Percentiles rank a stretch among this genome's conserved stretches.
phyloP scores from a whole-genome alignment of 2,888 invertebrate species.

The Drosophila pseudotakahashii region DNA sequence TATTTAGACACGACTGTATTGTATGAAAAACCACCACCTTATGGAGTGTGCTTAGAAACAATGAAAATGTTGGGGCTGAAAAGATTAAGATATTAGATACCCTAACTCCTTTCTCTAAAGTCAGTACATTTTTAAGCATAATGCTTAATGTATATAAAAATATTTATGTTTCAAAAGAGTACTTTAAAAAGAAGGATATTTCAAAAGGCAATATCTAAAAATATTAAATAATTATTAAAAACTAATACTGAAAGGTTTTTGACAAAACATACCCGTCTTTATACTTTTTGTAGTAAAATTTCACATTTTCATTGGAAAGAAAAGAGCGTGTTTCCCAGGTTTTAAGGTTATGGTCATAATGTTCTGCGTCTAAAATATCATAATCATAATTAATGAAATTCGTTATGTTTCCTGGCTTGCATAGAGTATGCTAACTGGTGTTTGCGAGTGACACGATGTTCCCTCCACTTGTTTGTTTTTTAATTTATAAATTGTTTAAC shows the following conservation, averaged over 20 bases:
- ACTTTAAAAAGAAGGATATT: too few relatives aligned
- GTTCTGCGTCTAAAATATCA: background rate
- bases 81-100: background rate
- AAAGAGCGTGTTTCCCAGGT: background rate
- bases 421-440: constrained; percentile 4
- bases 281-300: too few relatives aligned
- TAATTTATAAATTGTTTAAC: constrained; percentile 72
- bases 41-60: background rate
- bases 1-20: too few relatives aligned
- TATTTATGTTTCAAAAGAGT: too few relatives aligned
- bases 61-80: background rate
- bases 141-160: too few relatives aligned
- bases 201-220: too few relatives aligned
- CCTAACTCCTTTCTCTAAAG: background rate
- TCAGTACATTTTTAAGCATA: too few relatives aligned
- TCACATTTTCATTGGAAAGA: too few relatives aligned
- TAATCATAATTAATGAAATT: background rate
- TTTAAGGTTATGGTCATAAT: background rate
- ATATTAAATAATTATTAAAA: too few relatives aligned
- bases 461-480: constrained; percentile 53
- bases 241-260: too few relatives aligned
- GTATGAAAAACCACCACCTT: background rate
- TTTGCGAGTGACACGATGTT: constrained; percentile 20
- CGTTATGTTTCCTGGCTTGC: background rate
- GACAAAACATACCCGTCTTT: too few relatives aligned